Evolutionary conservation across 1,140 invertebrate species (phyloP), one percentile per base, ranked within the genome.

Genomic region (Bombus impatiens): DNA sequence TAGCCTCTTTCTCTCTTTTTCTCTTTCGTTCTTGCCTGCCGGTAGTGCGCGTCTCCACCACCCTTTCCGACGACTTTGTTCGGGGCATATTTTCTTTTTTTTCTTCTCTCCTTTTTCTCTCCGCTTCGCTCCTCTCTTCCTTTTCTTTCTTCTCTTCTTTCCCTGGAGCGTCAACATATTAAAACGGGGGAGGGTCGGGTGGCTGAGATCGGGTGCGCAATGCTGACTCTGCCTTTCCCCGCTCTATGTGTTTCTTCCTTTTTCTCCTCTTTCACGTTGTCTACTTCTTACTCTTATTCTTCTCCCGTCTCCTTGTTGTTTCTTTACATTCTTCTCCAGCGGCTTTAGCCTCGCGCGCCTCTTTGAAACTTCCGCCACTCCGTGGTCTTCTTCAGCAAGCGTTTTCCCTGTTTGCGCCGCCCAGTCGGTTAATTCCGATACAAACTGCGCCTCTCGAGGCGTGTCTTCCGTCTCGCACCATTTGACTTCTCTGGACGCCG

Each of bases 21-120:
- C 76, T 70, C 59, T 78, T 86, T 71, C 81, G 59, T 78, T 67
- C 57, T 79, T 87, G 68, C 70, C 71, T 77, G 42, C 32, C 65
- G 68, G 40, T 80, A 40, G 40, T 53, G 68, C 37, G 74, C 76
- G 74, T 70, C 88, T 68, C 84, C 79, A 42, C 78, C 84, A 79
- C 88, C 83, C 77, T n/a, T 93, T 96, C 96, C 22, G 94, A 90
- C 35, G 95, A 93, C 91, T 96, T 96, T 37, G 93, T 89, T 82
- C 88, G 91, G 86, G 95, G 95, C 88, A 83, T 96, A 91, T 90
- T 94, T 93, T 75, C 93, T 93, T 91, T 95, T 95, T 91, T 78
- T 78, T 67, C 67, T 79, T 75, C 72, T 71, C 79, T 44, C 94
- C 72, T 71, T 77, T 57, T 94, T 94, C 78, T 85, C 80, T 75